Evolutionary conservation across 2,113 vertebrate genomes (phyloP).

Genomic region (Planiliza haematocheilus): DNA sequence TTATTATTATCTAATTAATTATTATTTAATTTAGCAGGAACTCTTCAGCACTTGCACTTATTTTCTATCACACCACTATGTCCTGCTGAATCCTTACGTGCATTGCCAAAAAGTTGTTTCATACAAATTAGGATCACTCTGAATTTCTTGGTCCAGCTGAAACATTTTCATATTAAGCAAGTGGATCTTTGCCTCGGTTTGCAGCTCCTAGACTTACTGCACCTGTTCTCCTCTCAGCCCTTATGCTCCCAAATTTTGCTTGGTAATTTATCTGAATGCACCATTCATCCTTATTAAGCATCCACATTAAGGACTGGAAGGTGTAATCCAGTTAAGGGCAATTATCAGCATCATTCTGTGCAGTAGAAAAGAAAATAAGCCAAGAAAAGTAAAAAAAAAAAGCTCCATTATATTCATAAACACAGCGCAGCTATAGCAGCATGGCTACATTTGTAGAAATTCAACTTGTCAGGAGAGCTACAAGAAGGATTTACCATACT

Average conservation of each 20-base stretch:
- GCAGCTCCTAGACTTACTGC: background rate
- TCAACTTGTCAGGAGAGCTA: constrained; percentile 68
- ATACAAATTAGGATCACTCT: background rate
- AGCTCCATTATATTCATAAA: constrained; percentile 3
- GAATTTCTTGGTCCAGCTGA: constrained; percentile 9
- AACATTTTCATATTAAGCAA: constrained; percentile 2
- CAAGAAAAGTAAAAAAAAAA: constrained; percentile 3
- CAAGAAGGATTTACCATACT: constrained; percentile 73
- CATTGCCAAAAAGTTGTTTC: background rate
- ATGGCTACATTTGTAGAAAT: constrained; percentile 45
- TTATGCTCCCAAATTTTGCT: constrained; percentile 27
- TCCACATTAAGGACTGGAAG: background rate
- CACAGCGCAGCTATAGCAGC: background rate
- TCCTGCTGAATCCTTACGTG: constrained; percentile 1
- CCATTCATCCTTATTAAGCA: constrained; percentile 10
- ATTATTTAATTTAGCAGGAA: background rate
- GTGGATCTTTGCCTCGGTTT: constrained; percentile 1
- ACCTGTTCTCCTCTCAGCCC: background rate
- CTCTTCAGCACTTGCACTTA: background rate
- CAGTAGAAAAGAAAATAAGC: background rate
- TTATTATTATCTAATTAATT: background rate
- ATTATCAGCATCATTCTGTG: constrained; percentile 15
- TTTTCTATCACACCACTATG: background rate
- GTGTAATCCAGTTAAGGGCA: constrained; percentile 16
- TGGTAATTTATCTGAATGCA: constrained; percentile 10